Evolutionary conservation across 1,140 invertebrate genomes (phyloP), one percentile per base, ranked within the genome.

Genomic region (Anastatus disparis): DNA sequence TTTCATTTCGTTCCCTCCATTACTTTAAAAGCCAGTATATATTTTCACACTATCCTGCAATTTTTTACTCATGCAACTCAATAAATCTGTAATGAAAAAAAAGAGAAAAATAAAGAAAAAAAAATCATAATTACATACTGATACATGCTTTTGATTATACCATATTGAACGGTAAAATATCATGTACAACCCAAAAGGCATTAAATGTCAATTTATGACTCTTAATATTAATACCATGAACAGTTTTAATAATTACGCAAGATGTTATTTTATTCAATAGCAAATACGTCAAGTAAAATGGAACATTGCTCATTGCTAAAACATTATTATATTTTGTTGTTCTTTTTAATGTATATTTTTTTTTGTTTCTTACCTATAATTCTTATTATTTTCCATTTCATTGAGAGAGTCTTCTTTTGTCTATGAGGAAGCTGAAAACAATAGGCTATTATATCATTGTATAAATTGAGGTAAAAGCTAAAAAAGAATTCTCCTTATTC

Each of bases 331-430:
- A 48, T 42, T 42, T 55, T 35, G n/a, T 44, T 20, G 44, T 52
- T 35, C n/a, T 4, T 35, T n/a, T n/a, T n/a, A n/a, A n/a, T n/a
- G n/a, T n/a, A n/a, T n/a, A n/a, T n/a, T n/a, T n/a, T n/a, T n/a
- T n/a, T n/a, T n/a, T n/a, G n/a, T 10, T 24, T 29, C 31, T 29
- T 61, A 38, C 62, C 61, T 46, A 63, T 55, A 35, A 44, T 46
- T 63, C 59, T 63, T 63, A 70, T 70, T 70, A 70, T 56, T 70
- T 63, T 70, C 50, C n/a, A n/a, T 63, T 70, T 70, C 59, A 35
- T 63, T 63, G 42, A 46, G n/a, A n/a, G 40, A 70, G 27, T 46
- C 68, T 63, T 48, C 68, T 63, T 70, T 70, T 63, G 50, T 63
- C 67, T 62, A 70, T 44, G 68, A 46, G 58, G 38, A 70, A 70